Conservation (phyloP, 1,140 invertebrate genomes). For the Lysiphlebus fabarum region DNA sequence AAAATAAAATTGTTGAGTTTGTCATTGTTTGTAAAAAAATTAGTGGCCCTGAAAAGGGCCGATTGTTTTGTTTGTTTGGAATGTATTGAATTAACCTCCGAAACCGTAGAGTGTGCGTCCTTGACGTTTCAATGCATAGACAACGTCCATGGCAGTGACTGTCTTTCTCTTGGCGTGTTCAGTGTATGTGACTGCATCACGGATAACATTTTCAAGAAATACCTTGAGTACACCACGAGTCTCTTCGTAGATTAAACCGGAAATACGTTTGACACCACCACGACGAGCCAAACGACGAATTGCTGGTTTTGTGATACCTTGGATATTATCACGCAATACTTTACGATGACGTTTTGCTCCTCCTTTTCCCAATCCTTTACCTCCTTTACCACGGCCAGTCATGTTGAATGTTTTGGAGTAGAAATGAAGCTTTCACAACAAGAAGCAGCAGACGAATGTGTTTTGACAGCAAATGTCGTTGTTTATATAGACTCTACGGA, state of each 20-base stretch:
- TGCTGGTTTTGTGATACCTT: constrained; percentile 4
- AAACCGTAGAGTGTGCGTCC: constrained; percentile 3
- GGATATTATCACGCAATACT: constrained; percentile 8
- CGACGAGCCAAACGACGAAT: constrained; percentile 10
- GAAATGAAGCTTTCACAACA: too few relatives aligned
- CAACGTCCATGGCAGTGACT: constrained; percentile 4
- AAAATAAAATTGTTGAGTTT: too few relatives aligned
- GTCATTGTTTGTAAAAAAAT: background rate
- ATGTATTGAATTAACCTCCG: background rate
- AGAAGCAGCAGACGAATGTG: too few relatives aligned
- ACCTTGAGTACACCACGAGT: constrained; percentile 13
- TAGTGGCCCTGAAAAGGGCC: constrained; percentile 10
- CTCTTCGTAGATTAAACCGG: constrained; percentile 7
- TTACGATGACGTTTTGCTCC: constrained; percentile 12
- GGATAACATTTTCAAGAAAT: constrained; percentile 4
- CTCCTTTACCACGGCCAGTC: constrained; percentile 8
- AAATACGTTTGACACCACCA: constrained; percentile 9
- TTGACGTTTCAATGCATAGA: constrained; percentile 10
- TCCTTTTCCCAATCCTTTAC: constrained; percentile 8
- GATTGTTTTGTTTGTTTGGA: background rate
- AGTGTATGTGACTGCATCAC: constrained; percentile 5
- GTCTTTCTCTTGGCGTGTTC: constrained; percentile 13
- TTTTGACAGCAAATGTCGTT: too few relatives aligned
- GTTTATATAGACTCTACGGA: too few relatives aligned
- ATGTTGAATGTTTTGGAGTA: too few relatives aligned